Percentiles rank a stretch among this genome's conserved stretches.
Conservation (phyloP, 2,113 vertebrate genomes). For the Actenoides hombroni region DNA sequence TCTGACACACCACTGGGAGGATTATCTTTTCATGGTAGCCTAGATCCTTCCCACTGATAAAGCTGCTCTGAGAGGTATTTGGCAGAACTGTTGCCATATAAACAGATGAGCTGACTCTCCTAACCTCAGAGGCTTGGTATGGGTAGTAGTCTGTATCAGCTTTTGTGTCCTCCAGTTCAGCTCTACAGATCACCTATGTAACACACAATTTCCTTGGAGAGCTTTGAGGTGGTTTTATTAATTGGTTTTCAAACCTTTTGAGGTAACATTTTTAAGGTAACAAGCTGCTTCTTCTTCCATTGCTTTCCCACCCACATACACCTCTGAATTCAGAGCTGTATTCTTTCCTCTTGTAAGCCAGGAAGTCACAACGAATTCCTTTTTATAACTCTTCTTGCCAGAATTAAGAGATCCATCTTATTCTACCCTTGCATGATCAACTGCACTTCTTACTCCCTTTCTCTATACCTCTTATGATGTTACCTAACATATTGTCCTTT, state of each 20-base stretch:
- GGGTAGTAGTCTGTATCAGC: not conserved
- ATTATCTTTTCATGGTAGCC: constrained; percentile 15
- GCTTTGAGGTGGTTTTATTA: not conserved
- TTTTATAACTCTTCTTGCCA: not conserved
- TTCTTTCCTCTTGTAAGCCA: not conserved
- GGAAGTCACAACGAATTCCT: not conserved
- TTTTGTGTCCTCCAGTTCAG: not conserved
- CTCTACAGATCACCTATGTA: not conserved
- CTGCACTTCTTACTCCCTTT: not conserved
- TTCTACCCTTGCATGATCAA: not conserved
- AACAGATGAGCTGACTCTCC: constrained; percentile 4
- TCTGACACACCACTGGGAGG: constrained; percentile 40
- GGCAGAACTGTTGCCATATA: not conserved
- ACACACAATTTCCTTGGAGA: not conserved
- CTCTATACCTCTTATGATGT: not conserved
- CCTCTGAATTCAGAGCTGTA: not conserved
- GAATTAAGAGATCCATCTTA: not conserved
- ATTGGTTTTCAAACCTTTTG: not conserved
- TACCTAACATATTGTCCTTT: not conserved
- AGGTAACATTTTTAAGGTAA: not conserved
- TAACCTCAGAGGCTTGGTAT: constrained; percentile 29
- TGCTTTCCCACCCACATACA: not conserved
- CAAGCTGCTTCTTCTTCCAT: not conserved
- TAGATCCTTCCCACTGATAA: constrained; percentile 45
- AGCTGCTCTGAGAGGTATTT: constrained; percentile 19